phyloP scores from a whole-genome alignment of 92 coral and sea anemone species.

The Scolanthus callimorphus region DNA sequence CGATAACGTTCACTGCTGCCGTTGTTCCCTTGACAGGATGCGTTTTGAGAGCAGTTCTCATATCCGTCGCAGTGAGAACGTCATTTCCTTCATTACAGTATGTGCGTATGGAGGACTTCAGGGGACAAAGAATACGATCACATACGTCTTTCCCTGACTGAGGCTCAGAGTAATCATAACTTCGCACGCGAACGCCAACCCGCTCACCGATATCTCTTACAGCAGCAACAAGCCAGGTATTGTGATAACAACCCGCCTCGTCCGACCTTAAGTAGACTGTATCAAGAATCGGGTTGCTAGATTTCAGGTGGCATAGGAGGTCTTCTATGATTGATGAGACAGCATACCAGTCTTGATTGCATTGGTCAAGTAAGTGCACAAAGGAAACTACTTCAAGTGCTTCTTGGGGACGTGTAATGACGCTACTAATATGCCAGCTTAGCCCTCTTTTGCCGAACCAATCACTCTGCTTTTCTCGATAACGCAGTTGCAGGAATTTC shows the following conservation, averaged over 20 bases:
- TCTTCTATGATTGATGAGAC: constrained; percentile 1
- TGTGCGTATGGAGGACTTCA: constrained; percentile 1
- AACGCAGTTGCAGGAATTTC: constrained; percentile 24
- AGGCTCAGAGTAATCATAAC: constrained; percentile 6
- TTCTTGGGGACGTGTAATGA: no score
- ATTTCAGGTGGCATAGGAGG: constrained; percentile 1
- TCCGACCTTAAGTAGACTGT: constrained; percentile 4
- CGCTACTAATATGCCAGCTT: no score
- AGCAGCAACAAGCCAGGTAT: constrained; percentile 2
- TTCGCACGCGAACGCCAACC: constrained; percentile 3
- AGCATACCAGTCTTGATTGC: constrained; percentile 3
- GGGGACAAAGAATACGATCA: constrained; percentile 11
- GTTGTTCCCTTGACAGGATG: constrained; percentile 37
- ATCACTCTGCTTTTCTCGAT: no score
- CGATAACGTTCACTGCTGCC: constrained; percentile 47
- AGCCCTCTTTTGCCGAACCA: no score
- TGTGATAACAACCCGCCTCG: constrained; percentile 10
- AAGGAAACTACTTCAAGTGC: background rate
- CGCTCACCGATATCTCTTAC: constrained; percentile 6
- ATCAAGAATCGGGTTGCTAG: background rate
- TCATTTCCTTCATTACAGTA: constrained; percentile 8
- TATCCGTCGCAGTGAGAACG: background rate
- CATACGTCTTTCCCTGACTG: constrained; percentile 8
- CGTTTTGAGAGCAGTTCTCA: background rate
- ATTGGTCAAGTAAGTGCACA: constrained; percentile 2